Evolutionary conservation across 2,113 vertebrate species (phyloP), one percentile per base, ranked within the genome.

Genomic region (Tachycineta bicolor): DNA sequence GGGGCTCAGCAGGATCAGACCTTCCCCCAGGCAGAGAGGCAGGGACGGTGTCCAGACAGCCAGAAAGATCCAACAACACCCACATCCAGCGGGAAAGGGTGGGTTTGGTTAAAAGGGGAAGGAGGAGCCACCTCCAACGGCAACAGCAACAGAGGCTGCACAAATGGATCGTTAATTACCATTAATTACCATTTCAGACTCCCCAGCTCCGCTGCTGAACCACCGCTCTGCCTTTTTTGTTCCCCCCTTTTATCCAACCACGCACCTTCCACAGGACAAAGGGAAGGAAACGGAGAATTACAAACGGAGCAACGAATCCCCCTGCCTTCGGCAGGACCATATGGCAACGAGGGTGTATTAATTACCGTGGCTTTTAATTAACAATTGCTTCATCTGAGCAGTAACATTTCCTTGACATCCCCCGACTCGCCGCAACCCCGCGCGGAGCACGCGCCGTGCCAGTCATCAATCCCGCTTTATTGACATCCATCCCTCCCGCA

Each of bases 321-420:
- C 96, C 93, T 68, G 97, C 96, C 95, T 96, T 97, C 33, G 59
- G 58, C 64, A 59, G 96, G 49, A 95, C 97, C 98, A 98, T 97
- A 98, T 98, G 98, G 97, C 90, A 93, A 90, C 28, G 62, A 89
- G 87, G 82, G 87, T 89, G 47, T 94, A 98, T 98, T 98, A 98
- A 98, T 98, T 98, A 98, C 97, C 39, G 41, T 47, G 60, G 93
- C 97, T 96, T 98, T 98, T 98, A 98, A 98, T 98, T 98, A 98
- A 98, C 97, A 96, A 96, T 95, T 82, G 85, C 93, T 97, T 98
- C 97, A 95, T 97, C 96, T 91, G 95, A 98, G 97, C 96, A 76
- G 83, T 26, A 97, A 97, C 98, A 95, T 97, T 95, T 87, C 98
- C 97, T 84, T 63, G 97, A 96, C 98, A 97, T 96, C 97, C 96